Conservation (phyloP, 2,113 vertebrate species). For the Eulemur rufifrons region DNA sequence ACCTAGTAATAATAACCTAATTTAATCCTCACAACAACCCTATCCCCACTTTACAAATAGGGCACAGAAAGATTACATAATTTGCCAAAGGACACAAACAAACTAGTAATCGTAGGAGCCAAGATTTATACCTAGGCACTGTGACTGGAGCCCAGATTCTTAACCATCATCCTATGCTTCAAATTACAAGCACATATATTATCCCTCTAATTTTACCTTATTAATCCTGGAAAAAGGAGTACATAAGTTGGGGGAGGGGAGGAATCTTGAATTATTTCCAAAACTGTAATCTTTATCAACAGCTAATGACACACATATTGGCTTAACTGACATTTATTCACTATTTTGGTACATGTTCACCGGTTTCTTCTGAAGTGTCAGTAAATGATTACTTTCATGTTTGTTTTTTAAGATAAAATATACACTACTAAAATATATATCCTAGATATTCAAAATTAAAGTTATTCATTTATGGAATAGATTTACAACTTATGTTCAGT, state of each 20-base stretch:
- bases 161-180: not conserved
- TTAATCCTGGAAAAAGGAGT: not conserved
- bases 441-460: conserved; percentile 44
- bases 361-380: conserved; percentile 16
- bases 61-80: conserved; percentile 13
- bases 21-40: not conserved
- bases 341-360: not conserved
- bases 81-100: not conserved
- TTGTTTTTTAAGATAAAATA: conserved; percentile 37
- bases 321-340: not conserved
- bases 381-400: not conserved
- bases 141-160: not conserved
- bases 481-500: not conserved
- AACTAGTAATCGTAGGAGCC: not conserved
- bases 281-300: not conserved
- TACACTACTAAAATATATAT: not conserved
- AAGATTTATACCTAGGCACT: not conserved
- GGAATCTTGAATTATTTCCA: not conserved
- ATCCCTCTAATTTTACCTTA: not conserved
- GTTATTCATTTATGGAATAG: not conserved
- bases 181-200: not conserved
- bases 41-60: conserved; percentile 8
- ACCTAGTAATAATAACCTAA: not conserved
- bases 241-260: not conserved
- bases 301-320: not conserved